phyloP scores from a whole-genome alignment of 2,888 invertebrate species.

The Nomada ferruginata region DNA sequence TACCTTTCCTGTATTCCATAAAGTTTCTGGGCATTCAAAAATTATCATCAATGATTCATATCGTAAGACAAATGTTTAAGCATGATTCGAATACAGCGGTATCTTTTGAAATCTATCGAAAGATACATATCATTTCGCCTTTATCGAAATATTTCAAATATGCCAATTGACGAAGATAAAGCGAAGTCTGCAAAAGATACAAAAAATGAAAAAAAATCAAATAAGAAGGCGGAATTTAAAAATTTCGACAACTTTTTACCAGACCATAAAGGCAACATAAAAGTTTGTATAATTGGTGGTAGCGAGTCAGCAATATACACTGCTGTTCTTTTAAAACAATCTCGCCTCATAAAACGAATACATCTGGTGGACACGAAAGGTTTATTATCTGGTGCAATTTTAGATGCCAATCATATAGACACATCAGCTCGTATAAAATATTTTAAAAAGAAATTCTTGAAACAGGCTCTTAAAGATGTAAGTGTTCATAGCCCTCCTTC shows the following conservation, averaged over 20 bases:
- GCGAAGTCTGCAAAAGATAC: not conserved
- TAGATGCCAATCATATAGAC: constrained; percentile 75
- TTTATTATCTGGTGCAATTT: constrained; percentile 61
- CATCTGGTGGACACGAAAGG: constrained; percentile 74
- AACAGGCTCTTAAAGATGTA: constrained; percentile 71
- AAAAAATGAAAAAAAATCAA: not conserved
- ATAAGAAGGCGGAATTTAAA: constrained; percentile 18
- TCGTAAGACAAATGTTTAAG: constrained; percentile 11
- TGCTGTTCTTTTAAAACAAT: constrained; percentile 78
- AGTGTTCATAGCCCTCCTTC: not conserved
- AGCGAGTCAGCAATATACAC: constrained; percentile 73
- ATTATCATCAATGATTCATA: constrained; percentile 25
- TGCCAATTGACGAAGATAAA: constrained; percentile 22
- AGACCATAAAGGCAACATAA: constrained; percentile 54
- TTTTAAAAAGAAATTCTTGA: constrained; percentile 68
- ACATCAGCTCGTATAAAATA: constrained; percentile 74
- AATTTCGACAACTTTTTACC: constrained; percentile 29
- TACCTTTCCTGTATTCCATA: not conserved
- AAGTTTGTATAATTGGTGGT: constrained; percentile 78
- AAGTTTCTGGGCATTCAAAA: not conserved
- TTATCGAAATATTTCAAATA: constrained; percentile 40
- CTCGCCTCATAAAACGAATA: constrained; percentile 72
- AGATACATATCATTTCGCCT: not conserved
- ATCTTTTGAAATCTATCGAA: constrained; percentile 7
- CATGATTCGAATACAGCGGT: constrained; percentile 38